Evolutionary conservation across 2,888 invertebrate species (phyloP).

Genomic region (Fragum whitleyi): DNA sequence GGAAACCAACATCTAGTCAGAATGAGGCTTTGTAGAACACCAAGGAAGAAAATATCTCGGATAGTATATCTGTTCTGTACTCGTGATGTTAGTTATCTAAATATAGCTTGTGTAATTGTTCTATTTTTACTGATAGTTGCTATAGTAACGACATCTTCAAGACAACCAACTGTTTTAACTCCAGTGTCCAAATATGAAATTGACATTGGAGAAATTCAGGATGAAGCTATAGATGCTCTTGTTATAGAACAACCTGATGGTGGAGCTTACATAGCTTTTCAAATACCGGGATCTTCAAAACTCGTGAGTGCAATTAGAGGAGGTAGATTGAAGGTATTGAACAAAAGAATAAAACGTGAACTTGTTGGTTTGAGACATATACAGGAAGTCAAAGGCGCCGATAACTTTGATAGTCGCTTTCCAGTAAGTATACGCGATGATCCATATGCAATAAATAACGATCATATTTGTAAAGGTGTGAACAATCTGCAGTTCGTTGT

Average conservation of each 20-base stretch:
- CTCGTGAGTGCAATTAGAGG: constrained; percentile 10
- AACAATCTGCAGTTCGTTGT: constrained; percentile 70
- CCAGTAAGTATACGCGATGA: constrained; percentile 70
- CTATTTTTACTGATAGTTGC: neutral
- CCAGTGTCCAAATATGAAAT: constrained; percentile 14
- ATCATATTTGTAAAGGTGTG: constrained; percentile 64
- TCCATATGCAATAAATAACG: constrained; percentile 73
- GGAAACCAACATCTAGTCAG: neutral
- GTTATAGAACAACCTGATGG: constrained; percentile 25
- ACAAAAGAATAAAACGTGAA: neutral
- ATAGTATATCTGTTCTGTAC: neutral
- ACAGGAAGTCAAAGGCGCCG: neutral
- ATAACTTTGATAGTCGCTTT: constrained; percentile 9
- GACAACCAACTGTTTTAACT: constrained; percentile 7
- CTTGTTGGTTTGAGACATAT: neutral
- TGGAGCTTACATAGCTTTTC: constrained; percentile 23
- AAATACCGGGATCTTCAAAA: constrained; percentile 13
- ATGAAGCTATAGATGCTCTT: constrained; percentile 27
- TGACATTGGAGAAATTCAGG: constrained; percentile 4
- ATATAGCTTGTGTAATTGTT: constrained; percentile 2
- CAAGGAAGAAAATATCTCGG: neutral
- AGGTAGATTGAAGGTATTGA: neutral
- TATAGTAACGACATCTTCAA: neutral
- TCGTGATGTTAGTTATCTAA: constrained; percentile 7
- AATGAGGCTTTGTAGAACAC: neutral